These are phyloP conservation scores for Sander vitreus DNA, from an alignment of 2,113 vertebrate species.

Conservation along the genomic window DNA sequence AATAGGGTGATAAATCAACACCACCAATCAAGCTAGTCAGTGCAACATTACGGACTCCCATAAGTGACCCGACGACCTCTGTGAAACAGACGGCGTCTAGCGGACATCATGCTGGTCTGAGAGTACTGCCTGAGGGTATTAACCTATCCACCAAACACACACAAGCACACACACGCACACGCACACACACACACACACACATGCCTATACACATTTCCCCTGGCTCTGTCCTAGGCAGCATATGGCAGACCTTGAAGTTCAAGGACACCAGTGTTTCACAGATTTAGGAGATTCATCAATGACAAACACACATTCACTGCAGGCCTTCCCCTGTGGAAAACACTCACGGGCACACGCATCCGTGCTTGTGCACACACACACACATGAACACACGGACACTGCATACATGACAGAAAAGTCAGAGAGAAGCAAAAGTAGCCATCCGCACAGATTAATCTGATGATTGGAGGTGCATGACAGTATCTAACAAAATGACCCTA, in stretches of 20 bases:
- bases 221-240: constrained; percentile 70
- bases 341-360: background rate
- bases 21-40: background rate
- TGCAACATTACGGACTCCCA: constrained; percentile 3
- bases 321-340: constrained; percentile 28
- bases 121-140: constrained; percentile 40
- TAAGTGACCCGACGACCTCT: constrained; percentile 38
- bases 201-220: constrained; percentile 45
- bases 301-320: constrained; percentile 75
- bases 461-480: constrained; percentile 33
- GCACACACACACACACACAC: constrained; percentile 44
- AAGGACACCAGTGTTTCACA: constrained; percentile 80
- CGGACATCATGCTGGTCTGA: constrained; percentile 42
- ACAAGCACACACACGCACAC: constrained; percentile 47
- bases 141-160: constrained; percentile 35
- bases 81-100: constrained; percentile 41
- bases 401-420: constrained; percentile 20
- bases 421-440: constrained; percentile 17
- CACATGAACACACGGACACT: constrained; percentile 23
- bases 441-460: constrained; percentile 28
- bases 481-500: constrained; percentile 10
- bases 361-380: background rate
- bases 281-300: constrained; percentile 81
- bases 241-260: constrained; percentile 78
- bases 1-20: constrained; percentile 2